Conservation (phyloP, 2,888 invertebrate genomes). For the Eumacrocentrus americanus region DNA sequence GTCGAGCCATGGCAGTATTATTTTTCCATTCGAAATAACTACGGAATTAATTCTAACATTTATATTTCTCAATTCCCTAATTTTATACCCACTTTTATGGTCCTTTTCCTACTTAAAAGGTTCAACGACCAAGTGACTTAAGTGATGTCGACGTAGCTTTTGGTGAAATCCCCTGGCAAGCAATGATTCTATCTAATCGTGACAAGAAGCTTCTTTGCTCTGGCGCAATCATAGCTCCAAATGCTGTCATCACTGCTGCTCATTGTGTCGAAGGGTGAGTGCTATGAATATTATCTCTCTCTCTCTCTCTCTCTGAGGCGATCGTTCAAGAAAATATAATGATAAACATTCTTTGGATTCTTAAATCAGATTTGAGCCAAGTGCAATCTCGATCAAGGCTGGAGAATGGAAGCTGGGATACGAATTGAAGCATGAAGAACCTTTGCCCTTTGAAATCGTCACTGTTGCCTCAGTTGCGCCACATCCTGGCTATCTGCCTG, state of each 20-base stretch:
- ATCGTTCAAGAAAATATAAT: too few species aligned
- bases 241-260: slow-evolving; percentile 79
- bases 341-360: too few species aligned
- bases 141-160: slow-evolving; percentile 69
- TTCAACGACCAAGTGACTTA: slow-evolving; percentile 42
- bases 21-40: too few species aligned
- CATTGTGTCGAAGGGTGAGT: slow-evolving; percentile 79
- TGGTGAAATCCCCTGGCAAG: slow-evolving; percentile 88
- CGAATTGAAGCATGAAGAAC: slow-evolving; percentile 70
- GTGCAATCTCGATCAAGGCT: slow-evolving; percentile 76
- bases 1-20: too few species aligned
- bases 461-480: slow-evolving; percentile 72
- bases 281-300: not conserved
- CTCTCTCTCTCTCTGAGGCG: too few species aligned
- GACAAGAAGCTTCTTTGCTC: slow-evolving; percentile 79
- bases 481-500: slow-evolving; percentile 73
- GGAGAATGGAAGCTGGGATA: slow-evolving; percentile 86
- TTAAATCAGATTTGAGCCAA: slow-evolving; percentile 65
- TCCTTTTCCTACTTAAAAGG: slow-evolving; percentile 41
- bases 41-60: too few species aligned
- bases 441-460: slow-evolving; percentile 78
- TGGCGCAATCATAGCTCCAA: slow-evolving; percentile 77
- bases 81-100: not conserved
- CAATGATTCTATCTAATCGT: slow-evolving; percentile 76
- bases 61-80: too few species aligned